Evolutionary conservation across 2,888 invertebrate genomes (phyloP), one percentile per base, ranked within the genome.

Genomic region (Alloplasta piceator): DNA sequence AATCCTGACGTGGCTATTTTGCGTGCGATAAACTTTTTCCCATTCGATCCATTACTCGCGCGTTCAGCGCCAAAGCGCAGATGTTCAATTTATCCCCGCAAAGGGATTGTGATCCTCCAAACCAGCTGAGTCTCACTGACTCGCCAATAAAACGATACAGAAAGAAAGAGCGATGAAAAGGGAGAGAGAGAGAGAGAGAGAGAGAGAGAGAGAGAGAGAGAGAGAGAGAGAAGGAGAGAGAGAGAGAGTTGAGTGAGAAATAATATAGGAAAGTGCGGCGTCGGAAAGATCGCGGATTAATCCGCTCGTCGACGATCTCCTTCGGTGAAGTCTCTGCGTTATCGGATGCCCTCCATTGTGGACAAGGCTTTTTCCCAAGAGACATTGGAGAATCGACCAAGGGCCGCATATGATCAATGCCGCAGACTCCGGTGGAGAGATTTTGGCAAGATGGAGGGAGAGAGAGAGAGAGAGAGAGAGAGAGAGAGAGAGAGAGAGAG

Each of bases 331-430:
- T 7, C 26, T 26, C 26, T 56, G 5, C 26, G 26, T 26, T 26
- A 43, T 60, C 36, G 12, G 39, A 50, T 14, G 6, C 71, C 12
- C 61, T 43, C 60, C 48, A 12, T 1, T 6, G n/a, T 10, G 48
- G 26, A 68, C 10, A 26, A 39, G 66, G 67, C 56, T 74, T 48
- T 74, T 66, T 16, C 46, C 66, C 73, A 12, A 6, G 60, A 77
- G 82, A 71, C 83, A 74, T 78, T 84, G 80, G 78, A 82, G 77
- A 84, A 87, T 81, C 82, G 70, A 67, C 78, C 61, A 78, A 85
- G 79, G 80, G 81, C 75, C 73, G 60, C 67, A 66, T 72, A 78
- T 67, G 73, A 75, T 55, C 77, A 68, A 74, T 64, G 55, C 55
- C 58, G 52, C 50, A 56, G 39, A 43, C 43, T 26, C 26, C 50